These are phyloP conservation scores for Drosophila asahinai DNA, from an alignment of 1,140 invertebrate genomes.

Conservation along the genomic window DNA sequence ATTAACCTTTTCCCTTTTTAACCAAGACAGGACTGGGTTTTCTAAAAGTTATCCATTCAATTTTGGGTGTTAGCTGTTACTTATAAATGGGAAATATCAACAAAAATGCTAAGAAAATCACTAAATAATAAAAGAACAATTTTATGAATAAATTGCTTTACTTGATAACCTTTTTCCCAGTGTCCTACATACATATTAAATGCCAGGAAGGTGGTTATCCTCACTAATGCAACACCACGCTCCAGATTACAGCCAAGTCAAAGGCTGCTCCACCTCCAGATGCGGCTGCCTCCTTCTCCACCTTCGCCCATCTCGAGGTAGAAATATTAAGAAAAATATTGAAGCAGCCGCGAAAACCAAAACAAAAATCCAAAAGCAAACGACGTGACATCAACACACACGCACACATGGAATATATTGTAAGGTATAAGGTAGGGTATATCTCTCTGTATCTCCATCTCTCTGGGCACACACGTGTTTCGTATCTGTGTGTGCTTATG, in stretches of 20 bases:
- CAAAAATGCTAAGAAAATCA: too few relatives aligned
- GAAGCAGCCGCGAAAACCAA: conserved; percentile 59
- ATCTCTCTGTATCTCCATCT: conserved; percentile 32
- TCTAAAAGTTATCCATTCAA: too few relatives aligned
- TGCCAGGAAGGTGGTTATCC: conserved; percentile 57
- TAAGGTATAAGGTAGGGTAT: conserved; percentile 7
- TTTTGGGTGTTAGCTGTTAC: too few relatives aligned
- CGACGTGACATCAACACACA: conserved; percentile 76
- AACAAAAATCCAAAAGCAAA: conserved; percentile 66
- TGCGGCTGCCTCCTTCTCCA: background rate
- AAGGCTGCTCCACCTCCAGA: conserved; percentile 5
- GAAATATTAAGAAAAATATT: conserved; percentile 56
- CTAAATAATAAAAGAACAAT: background rate
- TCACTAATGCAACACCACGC: conserved; percentile 43
- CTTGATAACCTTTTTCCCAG: conserved; percentile 21
- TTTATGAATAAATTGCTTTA: background rate
- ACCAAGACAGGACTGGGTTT: too few relatives aligned
- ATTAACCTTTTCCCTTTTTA: too few relatives aligned
- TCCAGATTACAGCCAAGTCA: conserved; percentile 51
- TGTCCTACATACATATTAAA: conserved; percentile 25
- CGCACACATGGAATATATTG: conserved; percentile 5
- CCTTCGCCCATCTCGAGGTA: conserved; percentile 6
- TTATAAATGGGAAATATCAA: too few relatives aligned
- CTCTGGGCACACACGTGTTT: conserved; percentile 22
- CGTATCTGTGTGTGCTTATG: conserved; percentile 33